Evolutionary conservation across 2,888 invertebrate genomes (phyloP).

Genomic region (Ethmia dodecea): DNA sequence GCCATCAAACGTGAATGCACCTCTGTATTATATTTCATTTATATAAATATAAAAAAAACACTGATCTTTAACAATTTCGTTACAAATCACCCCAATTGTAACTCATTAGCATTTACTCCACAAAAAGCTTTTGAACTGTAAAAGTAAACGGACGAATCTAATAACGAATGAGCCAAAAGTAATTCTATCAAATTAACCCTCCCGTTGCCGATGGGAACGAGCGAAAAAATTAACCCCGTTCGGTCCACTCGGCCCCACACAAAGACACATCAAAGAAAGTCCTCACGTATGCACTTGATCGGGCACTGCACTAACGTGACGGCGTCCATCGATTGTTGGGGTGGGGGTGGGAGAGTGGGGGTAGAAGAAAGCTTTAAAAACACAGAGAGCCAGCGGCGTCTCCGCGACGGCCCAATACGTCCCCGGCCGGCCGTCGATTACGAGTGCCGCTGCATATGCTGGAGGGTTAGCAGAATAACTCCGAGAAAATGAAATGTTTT

Average conservation of each 20-base stretch:
- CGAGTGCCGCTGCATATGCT: constrained; percentile 54
- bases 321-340: constrained; percentile 65
- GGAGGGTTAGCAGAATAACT: constrained; percentile 31
- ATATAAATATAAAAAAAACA: no score
- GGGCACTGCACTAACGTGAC: constrained; percentile 65
- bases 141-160: no score
- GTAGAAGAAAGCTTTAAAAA: constrained; percentile 44
- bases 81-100: no score
- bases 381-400: constrained; percentile 54
- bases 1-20: no score
- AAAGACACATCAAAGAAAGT: constrained; percentile 68
- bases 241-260: constrained; percentile 32
- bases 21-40: no score
- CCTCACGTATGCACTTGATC: constrained; percentile 72
- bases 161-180: not conserved
- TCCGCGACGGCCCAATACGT: constrained; percentile 73
- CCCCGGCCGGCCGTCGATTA: constrained; percentile 73
- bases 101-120: no score
- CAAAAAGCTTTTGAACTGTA: no score
- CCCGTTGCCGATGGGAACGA: constrained; percentile 11
- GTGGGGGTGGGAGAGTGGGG: constrained; percentile 21
- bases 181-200: not conserved
- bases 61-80: no score
- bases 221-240: constrained; percentile 29
- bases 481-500: no score